Conservation (phyloP, 2,888 invertebrate species). For the Mesochorus sp. region DNA sequence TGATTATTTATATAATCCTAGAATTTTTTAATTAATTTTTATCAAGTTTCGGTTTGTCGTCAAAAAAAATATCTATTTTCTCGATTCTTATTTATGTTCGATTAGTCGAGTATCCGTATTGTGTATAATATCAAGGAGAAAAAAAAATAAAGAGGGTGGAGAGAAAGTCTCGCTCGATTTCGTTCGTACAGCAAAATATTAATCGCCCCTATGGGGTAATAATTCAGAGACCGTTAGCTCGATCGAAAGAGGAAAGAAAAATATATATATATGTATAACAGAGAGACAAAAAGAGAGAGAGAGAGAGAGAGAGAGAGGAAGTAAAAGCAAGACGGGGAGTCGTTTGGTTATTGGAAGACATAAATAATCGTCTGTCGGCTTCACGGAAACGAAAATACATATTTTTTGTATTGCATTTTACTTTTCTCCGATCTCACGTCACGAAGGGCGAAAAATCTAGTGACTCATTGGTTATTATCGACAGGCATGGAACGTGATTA, state of each 20-base stretch:
- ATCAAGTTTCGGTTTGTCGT: constrained; percentile 14
- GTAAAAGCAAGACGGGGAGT: background rate
- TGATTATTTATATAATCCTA: too few relatives aligned
- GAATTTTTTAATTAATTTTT: too few relatives aligned
- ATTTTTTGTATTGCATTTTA: background rate
- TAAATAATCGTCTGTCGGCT: constrained; percentile 8
- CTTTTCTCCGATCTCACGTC: background rate
- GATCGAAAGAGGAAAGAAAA: too few relatives aligned
- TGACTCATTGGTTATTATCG: constrained; percentile 5
- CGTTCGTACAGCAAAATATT: constrained; percentile 28
- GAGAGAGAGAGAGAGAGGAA: too few relatives aligned
- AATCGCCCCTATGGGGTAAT: constrained; percentile 28
- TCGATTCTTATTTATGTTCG: constrained; percentile 54
- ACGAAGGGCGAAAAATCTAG: background rate
- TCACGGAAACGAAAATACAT: background rate
- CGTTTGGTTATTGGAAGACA: constrained; percentile 31
- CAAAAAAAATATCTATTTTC: constrained; percentile 21
- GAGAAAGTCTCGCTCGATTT: constrained; percentile 12
- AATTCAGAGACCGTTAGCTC: constrained; percentile 19
- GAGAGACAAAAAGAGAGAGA: too few relatives aligned
- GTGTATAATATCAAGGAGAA: background rate
- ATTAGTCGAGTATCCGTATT: constrained; percentile 9
- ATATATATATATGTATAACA: too few relatives aligned
- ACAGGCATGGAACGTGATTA: background rate
- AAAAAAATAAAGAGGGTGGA: constrained; percentile 2